phyloP scores from a whole-genome alignment of 2,888 invertebrate genomes.

The Pristionchus entomophagus region DNA sequence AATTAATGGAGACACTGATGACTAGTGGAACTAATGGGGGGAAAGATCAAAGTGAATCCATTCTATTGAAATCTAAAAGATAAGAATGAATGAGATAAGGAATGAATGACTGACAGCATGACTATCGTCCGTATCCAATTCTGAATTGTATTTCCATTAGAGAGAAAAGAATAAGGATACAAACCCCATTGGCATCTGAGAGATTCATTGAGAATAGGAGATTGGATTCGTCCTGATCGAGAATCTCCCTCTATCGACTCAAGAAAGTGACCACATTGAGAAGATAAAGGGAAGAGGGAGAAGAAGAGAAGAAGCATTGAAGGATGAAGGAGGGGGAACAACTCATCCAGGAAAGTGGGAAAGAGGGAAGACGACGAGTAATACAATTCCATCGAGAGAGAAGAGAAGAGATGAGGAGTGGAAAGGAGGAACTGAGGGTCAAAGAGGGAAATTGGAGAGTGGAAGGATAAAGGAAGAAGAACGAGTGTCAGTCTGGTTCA shows the following conservation, averaged over 20 bases:
- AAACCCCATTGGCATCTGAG: not conserved
- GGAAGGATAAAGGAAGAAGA: not conserved
- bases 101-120: not conserved
- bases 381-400: constrained; percentile 4
- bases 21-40: not conserved
- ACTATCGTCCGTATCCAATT: not conserved
- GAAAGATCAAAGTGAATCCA: not conserved
- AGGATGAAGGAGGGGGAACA: not conserved
- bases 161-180: no score
- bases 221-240: not conserved
- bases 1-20: not conserved
- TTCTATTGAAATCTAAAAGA: not conserved
- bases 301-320: not conserved
- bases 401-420: constrained; percentile 9
- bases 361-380: not conserved
- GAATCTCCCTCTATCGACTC: not conserved
- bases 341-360: not conserved
- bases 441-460: not conserved
- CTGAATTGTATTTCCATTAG: no score
- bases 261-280: not conserved
- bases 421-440: not conserved
- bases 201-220: not conserved
- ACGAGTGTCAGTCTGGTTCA: not conserved
- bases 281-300: constrained; percentile 2
- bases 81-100: not conserved